Evolutionary conservation across 1,140 invertebrate genomes (phyloP).

Genomic region (Trissolcus basalis): DNA sequence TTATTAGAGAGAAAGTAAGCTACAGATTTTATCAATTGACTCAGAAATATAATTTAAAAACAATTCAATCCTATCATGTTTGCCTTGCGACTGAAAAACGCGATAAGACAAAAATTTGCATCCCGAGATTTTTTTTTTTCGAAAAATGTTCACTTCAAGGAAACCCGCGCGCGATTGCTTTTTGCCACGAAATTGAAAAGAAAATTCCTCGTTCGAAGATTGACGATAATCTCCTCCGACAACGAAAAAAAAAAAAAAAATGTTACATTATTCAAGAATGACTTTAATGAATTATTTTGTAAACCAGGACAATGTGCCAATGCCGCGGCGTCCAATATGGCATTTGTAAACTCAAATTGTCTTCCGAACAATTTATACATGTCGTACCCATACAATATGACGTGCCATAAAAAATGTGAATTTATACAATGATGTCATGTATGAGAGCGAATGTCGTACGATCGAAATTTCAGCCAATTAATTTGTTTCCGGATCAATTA

Average conservation of each 20-base stretch:
- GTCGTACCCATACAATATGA: not conserved
- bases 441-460: not conserved
- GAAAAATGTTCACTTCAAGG: too few relatives aligned
- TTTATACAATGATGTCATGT: not conserved
- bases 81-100: too few relatives aligned
- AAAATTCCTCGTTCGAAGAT: not conserved
- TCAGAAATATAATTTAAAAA: too few relatives aligned
- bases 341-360: slow-evolving; percentile 10
- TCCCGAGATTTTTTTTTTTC: too few relatives aligned
- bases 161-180: too few relatives aligned
- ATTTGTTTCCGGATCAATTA: slow-evolving; percentile 15
- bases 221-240: not conserved
- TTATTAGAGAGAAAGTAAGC: slow-evolving; percentile 37
- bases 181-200: not conserved
- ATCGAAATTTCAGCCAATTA: not conserved
- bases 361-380: slow-evolving; percentile 21
- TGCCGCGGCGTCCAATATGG: slow-evolving; percentile 17
- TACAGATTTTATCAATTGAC: not conserved
- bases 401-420: slow-evolving; percentile 4
- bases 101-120: too few relatives aligned
- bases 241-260: not conserved
- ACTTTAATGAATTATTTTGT: slow-evolving; percentile 15
- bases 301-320: slow-evolving; percentile 34
- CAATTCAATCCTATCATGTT: too few relatives aligned
- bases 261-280: slow-evolving; percentile 1